These are phyloP conservation scores for Delia radicum DNA, from an alignment of 1,140 invertebrate species.

Conservation along the genomic window DNA sequence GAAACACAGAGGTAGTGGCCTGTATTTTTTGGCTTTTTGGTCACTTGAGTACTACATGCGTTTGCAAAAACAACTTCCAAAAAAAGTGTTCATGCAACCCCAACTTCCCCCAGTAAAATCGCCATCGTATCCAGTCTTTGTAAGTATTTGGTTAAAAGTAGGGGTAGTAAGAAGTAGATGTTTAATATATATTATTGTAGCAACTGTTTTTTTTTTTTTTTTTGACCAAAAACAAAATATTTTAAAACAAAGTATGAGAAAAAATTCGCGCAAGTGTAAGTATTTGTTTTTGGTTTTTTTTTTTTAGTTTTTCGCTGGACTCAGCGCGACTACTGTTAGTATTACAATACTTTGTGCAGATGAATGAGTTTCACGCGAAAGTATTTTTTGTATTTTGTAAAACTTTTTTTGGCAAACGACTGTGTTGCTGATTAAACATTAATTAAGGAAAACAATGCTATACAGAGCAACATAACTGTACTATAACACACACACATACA, in stretches of 20 bases:
- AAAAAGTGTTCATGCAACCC: conserved; percentile 11
- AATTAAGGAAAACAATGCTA: conserved; percentile 55
- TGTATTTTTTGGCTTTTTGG: conserved; percentile 1
- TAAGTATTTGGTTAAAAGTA: not conserved
- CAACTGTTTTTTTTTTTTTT: not conserved
- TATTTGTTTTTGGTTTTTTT: not conserved
- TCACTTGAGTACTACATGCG: conserved; percentile 10
- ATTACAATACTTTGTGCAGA: not conserved
- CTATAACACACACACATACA: not conserved
- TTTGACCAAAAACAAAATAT: not conserved
- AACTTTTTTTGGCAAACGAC: not conserved
- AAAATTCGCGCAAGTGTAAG: not conserved
- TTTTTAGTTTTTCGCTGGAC: not conserved
- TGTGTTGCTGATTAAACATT: conserved; percentile 55
- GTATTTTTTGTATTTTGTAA: not conserved
- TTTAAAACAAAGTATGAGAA: not conserved
- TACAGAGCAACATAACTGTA: conserved; percentile 2
- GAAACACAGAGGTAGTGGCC: not conserved
- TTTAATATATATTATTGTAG: not conserved
- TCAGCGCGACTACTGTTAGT: not conserved
- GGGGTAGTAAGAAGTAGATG: not conserved
- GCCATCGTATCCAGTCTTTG: not conserved
- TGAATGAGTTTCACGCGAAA: conserved; percentile 1
- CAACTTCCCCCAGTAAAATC: no score
- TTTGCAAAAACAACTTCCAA: not conserved